Conservation (phyloP, 2,888 invertebrate species). For the Anorthoa munda region DNA sequence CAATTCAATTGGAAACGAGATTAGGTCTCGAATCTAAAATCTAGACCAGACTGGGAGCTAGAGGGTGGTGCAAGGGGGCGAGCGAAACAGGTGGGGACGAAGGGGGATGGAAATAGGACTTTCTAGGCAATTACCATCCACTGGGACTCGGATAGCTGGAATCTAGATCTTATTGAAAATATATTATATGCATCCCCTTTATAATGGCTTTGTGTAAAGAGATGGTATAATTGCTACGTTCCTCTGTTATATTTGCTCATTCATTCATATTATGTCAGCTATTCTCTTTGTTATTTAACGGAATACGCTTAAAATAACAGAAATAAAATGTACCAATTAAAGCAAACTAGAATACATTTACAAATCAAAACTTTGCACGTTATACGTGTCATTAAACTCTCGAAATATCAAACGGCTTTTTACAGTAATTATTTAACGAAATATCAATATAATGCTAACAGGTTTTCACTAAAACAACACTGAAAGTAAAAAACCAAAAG, state of each 20-base stretch:
- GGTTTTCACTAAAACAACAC: slow-evolving; percentile 3
- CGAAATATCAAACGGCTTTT: slow-evolving; percentile 25
- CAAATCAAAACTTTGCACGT: slow-evolving; percentile 17
- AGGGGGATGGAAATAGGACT: slow-evolving; percentile 77
- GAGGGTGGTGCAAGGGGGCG: slow-evolving; percentile 61
- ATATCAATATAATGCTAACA: slow-evolving; percentile 7
- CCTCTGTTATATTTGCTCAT: slow-evolving; percentile 25
- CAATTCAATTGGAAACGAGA: slow-evolving; percentile 76
- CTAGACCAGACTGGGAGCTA: slow-evolving; percentile 73
- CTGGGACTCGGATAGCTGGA: slow-evolving; percentile 72
- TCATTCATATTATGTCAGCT: slow-evolving; percentile 11
- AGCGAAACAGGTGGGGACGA: slow-evolving; percentile 67
- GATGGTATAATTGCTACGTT: slow-evolving; percentile 48
- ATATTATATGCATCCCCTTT: slow-evolving; percentile 61
- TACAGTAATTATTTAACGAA: slow-evolving; percentile 23
- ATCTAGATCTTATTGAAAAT: slow-evolving; percentile 73
- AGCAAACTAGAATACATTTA: not conserved
- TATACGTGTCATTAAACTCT: slow-evolving; percentile 21
- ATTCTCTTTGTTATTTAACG: not conserved
- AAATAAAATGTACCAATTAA: slow-evolving; percentile 2
- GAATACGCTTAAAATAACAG: not conserved
- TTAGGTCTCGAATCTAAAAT: slow-evolving; percentile 81
- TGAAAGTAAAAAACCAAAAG: not conserved
- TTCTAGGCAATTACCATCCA: slow-evolving; percentile 87
- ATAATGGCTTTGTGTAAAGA: slow-evolving; percentile 49